Evolutionary conservation across 1,140 invertebrate genomes (phyloP), one percentile per base, ranked within the genome.

Genomic region (Alviniconcha marisindica): DNA sequence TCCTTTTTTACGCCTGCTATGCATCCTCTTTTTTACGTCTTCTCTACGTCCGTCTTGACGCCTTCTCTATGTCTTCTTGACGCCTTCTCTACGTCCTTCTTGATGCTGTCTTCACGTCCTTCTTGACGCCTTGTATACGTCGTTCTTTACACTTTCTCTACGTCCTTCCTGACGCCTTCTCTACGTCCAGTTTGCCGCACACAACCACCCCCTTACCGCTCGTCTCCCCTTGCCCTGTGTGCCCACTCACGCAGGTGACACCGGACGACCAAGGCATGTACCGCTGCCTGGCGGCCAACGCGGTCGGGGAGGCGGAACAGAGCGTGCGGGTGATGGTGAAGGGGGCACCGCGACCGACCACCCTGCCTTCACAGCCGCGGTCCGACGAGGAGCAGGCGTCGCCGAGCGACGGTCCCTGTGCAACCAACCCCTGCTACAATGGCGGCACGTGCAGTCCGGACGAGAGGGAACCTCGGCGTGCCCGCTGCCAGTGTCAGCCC

Each of bases 281-380:
- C 42, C 66, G 48, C 12, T 73, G 71, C 36, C 31, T 82, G 69
- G 80, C 71, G 44, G 63, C 71, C 28, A 82, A 73, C 66, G 51
- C 48, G 0, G 36, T 51, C 15, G 80, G 66, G 3, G 66, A 73
- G 44, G 80, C 48, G 18, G 42, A 73, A 40, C 66, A 73, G 80
- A 28, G 18, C 2, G 80, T 74, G 12, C 28, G 36, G 69, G 80
- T 82, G 38, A 21, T 28, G 40, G 44, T 82, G 38, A 24, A 38
- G 18, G 71, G 21, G n/a, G 4, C 15, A 1, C n/a, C 42, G 1
- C 1, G 38, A 48, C 44, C 44, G 18, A 48, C 42, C 2, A 3
- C 2, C 10, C 48, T 38, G 14, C n/a, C 12, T 12, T 48, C 18
- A 21, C 15, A 2, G 77, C 24, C 18, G 44, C 28, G 5, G 44